Evolutionary conservation across 2,888 invertebrate genomes (phyloP), one percentile per base, ranked within the genome.

Genomic region (Stramonita haemastoma): DNA sequence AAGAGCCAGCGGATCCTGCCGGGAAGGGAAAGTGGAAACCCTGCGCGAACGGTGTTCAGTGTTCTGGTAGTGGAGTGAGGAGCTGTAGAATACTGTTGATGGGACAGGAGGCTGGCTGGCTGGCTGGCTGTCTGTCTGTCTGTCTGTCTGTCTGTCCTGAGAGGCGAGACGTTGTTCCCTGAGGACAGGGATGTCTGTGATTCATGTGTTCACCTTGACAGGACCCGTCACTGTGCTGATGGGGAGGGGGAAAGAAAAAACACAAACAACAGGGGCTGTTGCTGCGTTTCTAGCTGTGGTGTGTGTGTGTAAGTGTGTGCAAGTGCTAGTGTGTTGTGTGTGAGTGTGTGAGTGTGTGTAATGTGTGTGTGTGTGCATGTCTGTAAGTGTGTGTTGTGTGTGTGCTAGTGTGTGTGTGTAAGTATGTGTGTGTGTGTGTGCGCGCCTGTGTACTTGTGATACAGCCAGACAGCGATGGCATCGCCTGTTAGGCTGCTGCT

Each of bases 111-210:
- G 46, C 2, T 2, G 34, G n/a, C n/a, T n/a, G n/a, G n/a, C n/a
- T n/a, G n/a, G n/a, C n/a, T n/a, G n/a, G n/a, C n/a, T n/a, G n/a
- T n/a, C n/a, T n/a, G n/a, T n/a, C n/a, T n/a, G n/a, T n/a, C n/a
- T n/a, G n/a, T n/a, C n/a, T n/a, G n/a, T n/a, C n/a, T n/a, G 79
- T 11, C 34, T 13, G 79, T 26, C 32, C 11, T 34, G 79, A 34
- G 79, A 34, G 79, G 34, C 79, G 19, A 32, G 79, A 79, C 79
- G 79, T 79, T 79, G 79, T 79, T 34, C 79, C 79, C 79, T 34
- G 17, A 0, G 34, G 22, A 34, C 29, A 79, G 79, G 79, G 79
- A 5, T 79, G 79, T 79, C 79, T 79, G 79, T 79, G 79, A 79
- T 79, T 79, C 34, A 34, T 79, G 34, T 79, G 79, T 79, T 79